phyloP scores from a whole-genome alignment of 2,797 vertebrate species.

The Toxotes lorentzi region DNA sequence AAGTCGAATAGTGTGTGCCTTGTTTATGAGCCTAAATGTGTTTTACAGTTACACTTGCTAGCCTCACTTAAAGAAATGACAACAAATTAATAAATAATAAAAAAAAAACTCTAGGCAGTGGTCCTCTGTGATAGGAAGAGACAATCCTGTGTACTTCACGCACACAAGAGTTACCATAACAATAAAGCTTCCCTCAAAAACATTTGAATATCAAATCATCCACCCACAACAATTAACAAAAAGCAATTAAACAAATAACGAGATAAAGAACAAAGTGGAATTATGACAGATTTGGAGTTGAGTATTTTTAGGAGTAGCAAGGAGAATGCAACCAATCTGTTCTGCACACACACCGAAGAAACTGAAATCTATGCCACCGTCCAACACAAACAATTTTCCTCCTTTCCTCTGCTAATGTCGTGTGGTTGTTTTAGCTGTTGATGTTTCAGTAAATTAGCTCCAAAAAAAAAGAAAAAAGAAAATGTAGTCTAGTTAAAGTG shows the following conservation, averaged over 20 bases:
- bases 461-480: neutral
- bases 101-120: no score
- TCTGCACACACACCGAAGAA: neutral
- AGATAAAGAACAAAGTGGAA: neutral
- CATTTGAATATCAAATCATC: neutral
- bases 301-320: neutral
- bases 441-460: constrained; percentile 4
- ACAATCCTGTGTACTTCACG: no score
- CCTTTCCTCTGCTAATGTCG: neutral
- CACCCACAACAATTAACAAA: neutral
- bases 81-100: neutral
- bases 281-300: neutral
- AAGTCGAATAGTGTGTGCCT: constrained; percentile 12
- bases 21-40: constrained; percentile 28
- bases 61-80: no score
- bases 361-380: neutral
- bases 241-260: neutral
- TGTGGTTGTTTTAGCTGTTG: neutral
- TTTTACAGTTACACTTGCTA: no score
- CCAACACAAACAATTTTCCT: neutral
- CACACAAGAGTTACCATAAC: no score
- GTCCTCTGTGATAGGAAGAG: no score
- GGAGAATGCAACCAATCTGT: neutral
- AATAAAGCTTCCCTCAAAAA: neutral
- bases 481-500: neutral